These are phyloP conservation scores for Parus major DNA, from an alignment of 2,113 vertebrate species.

Conservation along the genomic window DNA sequence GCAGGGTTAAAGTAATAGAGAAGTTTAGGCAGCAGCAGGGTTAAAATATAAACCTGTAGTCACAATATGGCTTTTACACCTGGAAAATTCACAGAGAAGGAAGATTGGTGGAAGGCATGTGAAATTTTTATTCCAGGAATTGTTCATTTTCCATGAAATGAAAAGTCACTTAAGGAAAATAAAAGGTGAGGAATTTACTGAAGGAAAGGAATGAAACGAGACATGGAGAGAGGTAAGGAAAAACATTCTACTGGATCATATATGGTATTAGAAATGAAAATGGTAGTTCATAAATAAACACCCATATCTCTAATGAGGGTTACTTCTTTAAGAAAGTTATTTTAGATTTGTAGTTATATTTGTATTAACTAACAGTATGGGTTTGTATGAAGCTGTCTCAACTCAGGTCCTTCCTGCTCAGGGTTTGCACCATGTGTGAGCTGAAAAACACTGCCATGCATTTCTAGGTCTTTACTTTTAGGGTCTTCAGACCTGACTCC, in stretches of 20 bases:
- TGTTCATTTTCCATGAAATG: neutral
- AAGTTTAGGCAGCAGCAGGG: neutral
- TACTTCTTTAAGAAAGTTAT: neutral
- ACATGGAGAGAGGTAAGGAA: neutral
- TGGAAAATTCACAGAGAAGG: neutral
- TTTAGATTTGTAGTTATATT: neutral
- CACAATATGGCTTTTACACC: neutral
- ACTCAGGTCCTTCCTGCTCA: neutral
- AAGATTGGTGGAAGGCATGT: neutral
- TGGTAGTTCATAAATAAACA: neutral
- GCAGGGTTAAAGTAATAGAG: neutral
- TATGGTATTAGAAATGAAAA: neutral
- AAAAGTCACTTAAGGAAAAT: neutral
- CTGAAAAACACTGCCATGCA: neutral
- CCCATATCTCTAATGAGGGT: neutral
- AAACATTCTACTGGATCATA: neutral
- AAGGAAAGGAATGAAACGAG: neutral
- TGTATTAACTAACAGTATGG: neutral
- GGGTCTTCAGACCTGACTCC: neutral
- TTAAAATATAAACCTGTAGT: neutral
- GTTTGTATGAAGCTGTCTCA: neutral
- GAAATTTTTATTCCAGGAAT: neutral
- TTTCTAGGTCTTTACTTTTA: neutral
- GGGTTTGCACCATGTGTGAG: neutral
- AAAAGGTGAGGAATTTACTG: neutral